Conservation (phyloP, 2,797 vertebrate genomes). For the Manis javanica region DNA sequence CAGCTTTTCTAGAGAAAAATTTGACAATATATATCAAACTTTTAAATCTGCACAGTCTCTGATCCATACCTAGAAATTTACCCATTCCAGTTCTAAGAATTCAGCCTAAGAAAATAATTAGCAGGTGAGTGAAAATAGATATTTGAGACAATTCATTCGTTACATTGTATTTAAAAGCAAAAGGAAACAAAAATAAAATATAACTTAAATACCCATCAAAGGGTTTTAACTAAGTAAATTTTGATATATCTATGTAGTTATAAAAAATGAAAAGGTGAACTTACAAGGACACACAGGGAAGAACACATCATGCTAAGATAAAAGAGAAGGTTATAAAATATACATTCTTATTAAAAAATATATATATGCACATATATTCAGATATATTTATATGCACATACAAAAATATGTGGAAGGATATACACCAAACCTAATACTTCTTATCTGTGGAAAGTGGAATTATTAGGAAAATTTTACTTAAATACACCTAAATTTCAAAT, state of each 20-base stretch:
- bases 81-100: conserved; percentile 53
- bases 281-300: neutral
- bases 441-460: neutral
- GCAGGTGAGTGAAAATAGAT: conserved; percentile 5
- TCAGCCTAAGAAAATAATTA: conserved; percentile 14
- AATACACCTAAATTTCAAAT: conserved; percentile 42
- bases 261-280: neutral
- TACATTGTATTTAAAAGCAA: neutral
- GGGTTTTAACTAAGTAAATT: neutral
- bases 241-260: neutral
- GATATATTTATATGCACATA: neutral
- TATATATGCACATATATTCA: neutral
- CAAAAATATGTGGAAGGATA: neutral
- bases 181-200: conserved; percentile 53
- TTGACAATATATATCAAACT: neutral
- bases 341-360: neutral
- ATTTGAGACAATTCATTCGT: neutral
- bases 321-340: neutral
- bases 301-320: neutral
- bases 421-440: neutral
- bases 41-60: conserved; percentile 3
- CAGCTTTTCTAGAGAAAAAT: conserved; percentile 33
- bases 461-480: conserved; percentile 27
- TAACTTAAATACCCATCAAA: neutral
- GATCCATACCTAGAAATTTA: conserved; percentile 44